Evolutionary conservation across 2,888 invertebrate species (phyloP).

Genomic region (Apodemia mormo): DNA sequence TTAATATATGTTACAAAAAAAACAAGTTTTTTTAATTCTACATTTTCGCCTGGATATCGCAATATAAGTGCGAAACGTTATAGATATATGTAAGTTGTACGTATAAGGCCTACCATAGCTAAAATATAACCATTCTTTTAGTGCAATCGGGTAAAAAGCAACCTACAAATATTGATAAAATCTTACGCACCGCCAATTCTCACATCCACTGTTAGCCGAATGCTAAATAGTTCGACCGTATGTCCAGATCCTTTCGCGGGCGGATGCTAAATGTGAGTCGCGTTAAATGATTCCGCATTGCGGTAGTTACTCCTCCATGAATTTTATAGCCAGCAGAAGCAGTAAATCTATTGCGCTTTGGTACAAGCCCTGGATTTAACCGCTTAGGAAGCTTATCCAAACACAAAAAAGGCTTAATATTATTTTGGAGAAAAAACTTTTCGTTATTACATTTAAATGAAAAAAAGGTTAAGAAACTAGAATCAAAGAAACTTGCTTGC

Average conservation of each 20-base stretch:
- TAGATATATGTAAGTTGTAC: neutral
- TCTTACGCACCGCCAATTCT: neutral
- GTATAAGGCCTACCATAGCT: neutral
- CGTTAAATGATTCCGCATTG: constrained; percentile 58
- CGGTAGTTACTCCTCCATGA: constrained; percentile 48
- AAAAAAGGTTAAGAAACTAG: no score
- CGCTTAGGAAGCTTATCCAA: neutral
- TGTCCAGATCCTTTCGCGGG: constrained; percentile 49
- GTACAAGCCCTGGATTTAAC: constrained; percentile 9
- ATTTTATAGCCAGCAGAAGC: constrained; percentile 29
- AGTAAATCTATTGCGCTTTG: constrained; percentile 26
- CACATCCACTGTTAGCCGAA: constrained; percentile 42
- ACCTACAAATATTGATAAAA: neutral
- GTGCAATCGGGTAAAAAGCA: neutral
- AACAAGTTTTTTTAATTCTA: neutral
- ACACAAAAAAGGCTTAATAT: neutral
- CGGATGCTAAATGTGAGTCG: constrained; percentile 59
- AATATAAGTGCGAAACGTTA: no score
- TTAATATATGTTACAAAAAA: no score
- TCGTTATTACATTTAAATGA: neutral
- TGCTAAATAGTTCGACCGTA: constrained; percentile 62
- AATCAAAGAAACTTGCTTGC: no score
- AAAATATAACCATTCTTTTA: neutral
- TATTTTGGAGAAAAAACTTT: neutral
- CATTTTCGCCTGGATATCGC: neutral